A percentile compares a stretch with the other conserved stretches of the same genome.
These are phyloP conservation scores for Phodopus roborovskii DNA, from an alignment of 2,113 vertebrate species.

Conservation along the genomic window DNA sequence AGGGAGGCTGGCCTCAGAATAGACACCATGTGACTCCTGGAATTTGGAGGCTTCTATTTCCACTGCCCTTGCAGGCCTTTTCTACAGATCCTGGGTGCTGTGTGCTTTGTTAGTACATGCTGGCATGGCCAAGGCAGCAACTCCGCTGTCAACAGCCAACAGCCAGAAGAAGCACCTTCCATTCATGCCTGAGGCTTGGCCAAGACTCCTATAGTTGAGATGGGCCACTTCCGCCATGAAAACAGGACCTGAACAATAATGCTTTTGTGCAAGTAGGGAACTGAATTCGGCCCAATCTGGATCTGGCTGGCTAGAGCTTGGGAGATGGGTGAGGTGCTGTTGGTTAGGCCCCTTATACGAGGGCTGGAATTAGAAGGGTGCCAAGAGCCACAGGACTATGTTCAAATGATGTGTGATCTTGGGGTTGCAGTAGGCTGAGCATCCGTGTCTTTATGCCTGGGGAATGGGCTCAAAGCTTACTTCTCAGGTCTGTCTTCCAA, in stretches of 20 bases:
- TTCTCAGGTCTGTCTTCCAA: not conserved
- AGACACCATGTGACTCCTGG: constrained; percentile 78
- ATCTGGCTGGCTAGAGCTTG: not conserved
- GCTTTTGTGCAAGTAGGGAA: constrained; percentile 67
- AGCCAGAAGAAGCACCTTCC: constrained; percentile 64
- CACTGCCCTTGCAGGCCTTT: constrained; percentile 63
- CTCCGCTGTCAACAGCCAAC: constrained; percentile 66
- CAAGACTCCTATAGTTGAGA: constrained; percentile 57
- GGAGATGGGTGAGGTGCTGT: not conserved
- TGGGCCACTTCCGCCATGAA: constrained; percentile 24
- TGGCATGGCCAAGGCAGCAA: constrained; percentile 64
- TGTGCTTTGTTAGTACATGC: constrained; percentile 65
- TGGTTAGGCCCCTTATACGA: not conserved
- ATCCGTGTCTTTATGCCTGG: not conserved
- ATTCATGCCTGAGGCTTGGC: constrained; percentile 71
- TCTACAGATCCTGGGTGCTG: constrained; percentile 71
- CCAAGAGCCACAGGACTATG: not conserved
- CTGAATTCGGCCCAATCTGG: constrained; percentile 8
- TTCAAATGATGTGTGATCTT: not conserved
- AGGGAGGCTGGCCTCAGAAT: constrained; percentile 55
- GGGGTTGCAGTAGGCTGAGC: not conserved
- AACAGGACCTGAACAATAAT: constrained; percentile 67
- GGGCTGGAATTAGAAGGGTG: not conserved
- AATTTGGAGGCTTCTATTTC: constrained; percentile 77
- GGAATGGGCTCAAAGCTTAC: not conserved